These are phyloP conservation scores for Beris chalybata DNA, from an alignment of 2,888 invertebrate genomes.

Conservation along the genomic window DNA sequence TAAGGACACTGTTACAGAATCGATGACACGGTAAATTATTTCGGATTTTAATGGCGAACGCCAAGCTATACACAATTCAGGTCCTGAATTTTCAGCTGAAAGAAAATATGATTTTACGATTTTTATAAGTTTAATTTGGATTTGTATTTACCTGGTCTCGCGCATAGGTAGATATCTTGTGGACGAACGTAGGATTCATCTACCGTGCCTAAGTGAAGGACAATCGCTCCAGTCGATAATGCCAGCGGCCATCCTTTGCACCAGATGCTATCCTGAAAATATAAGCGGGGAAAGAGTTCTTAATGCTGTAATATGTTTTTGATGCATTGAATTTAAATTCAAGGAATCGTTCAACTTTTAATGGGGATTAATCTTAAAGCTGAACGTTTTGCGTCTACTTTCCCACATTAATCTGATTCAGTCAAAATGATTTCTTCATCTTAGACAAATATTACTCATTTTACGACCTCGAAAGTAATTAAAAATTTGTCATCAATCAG, in stretches of 20 bases:
- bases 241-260: slow-evolving; percentile 70
- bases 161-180: slow-evolving; percentile 68
- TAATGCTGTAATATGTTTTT: no score
- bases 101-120: slow-evolving; percentile 35
- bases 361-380: no score
- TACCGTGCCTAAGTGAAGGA: slow-evolving; percentile 66
- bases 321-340: no score
- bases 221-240: slow-evolving; percentile 63
- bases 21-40: slow-evolving; percentile 49
- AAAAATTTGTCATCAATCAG: no score
- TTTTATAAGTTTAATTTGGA: not conserved
- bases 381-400: no score
- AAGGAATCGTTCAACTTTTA: no score
- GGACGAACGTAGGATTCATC: slow-evolving; percentile 63
- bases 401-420: no score
- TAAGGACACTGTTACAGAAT: slow-evolving; percentile 49
- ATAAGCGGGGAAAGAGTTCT: no score
- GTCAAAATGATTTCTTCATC: no score
- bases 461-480: no score
- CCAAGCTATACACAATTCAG: slow-evolving; percentile 52
- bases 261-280: slow-evolving; percentile 61
- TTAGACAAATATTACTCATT: no score
- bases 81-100: slow-evolving; percentile 44
- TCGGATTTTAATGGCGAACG: slow-evolving; percentile 45
- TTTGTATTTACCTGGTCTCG: slow-evolving; percentile 54